Percentiles rank a stretch among this genome's conserved stretches.
Conservation (phyloP, 2,888 invertebrate species). For the Ophioninae sp. region DNA sequence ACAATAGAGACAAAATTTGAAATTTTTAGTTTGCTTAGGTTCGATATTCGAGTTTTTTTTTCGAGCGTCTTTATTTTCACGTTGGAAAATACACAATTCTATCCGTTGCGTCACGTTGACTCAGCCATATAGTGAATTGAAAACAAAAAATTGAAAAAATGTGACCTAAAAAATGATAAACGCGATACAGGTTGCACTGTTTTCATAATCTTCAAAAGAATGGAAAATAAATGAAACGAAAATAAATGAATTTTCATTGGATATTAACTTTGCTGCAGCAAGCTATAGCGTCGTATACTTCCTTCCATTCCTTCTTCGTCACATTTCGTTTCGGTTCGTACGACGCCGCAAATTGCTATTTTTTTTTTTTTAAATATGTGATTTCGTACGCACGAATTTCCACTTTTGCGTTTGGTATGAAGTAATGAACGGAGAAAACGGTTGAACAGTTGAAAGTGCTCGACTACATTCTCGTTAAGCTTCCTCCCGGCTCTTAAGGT, state of each 20-base stretch:
- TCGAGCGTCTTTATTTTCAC: neutral
- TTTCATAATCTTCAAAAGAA: neutral
- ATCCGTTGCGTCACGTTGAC: neutral
- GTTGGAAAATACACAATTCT: neutral
- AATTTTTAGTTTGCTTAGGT: neutral
- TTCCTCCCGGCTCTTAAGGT: constrained; percentile 51
- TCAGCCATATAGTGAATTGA: neutral
- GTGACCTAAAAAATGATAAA: neutral
- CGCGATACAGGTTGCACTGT: neutral
- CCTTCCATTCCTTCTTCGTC: no score
- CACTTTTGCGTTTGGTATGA: neutral
- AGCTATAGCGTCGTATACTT: no score
- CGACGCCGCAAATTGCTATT: no score
- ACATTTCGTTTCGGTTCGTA: no score
- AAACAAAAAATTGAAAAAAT: neutral
- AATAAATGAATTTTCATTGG: neutral
- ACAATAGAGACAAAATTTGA: no score
- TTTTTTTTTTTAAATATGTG: no score
- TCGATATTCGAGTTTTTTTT: neutral
- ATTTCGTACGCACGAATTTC: neutral
- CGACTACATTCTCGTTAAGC: constrained; percentile 35
- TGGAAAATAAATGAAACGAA: neutral
- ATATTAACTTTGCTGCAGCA: neutral
- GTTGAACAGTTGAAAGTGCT: constrained; percentile 26
- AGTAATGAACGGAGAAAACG: constrained; percentile 36